A percentile compares a stretch with the other conserved stretches of the same genome.
Evolutionary conservation across 2,113 vertebrate genomes (phyloP).

Genomic region (Cromileptes altivelis): DNA sequence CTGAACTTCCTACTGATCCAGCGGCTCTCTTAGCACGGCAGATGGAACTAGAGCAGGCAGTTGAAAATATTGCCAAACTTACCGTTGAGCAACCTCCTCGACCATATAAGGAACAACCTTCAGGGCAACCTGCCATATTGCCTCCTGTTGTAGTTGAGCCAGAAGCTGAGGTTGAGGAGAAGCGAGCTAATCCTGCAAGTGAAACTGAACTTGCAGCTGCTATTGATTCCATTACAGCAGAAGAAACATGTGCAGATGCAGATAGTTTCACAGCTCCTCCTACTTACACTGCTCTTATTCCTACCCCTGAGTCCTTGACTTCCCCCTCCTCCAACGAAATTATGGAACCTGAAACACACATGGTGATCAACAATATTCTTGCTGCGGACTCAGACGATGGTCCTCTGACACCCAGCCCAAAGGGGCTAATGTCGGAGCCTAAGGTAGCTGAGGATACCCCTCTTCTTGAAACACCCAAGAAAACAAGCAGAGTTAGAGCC

Average conservation of each 20-base stretch:
- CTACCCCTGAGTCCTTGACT: constrained; percentile 82
- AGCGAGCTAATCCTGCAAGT: constrained; percentile 91
- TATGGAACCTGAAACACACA: constrained; percentile 88
- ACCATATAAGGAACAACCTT: constrained; percentile 87
- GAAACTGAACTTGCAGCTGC: constrained; percentile 97
- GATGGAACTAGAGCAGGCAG: constrained; percentile 94
- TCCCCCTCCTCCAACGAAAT: constrained; percentile 85
- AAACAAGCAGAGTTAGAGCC: constrained; percentile 88
- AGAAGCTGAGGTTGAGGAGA: constrained; percentile 87
- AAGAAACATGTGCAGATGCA: constrained; percentile 89
- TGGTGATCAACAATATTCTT: constrained; percentile 87
- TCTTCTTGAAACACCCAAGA: constrained; percentile 86
- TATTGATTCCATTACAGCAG: constrained; percentile 96
- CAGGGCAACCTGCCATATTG: constrained; percentile 80
- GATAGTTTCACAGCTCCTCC: constrained; percentile 89
- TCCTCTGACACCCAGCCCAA: constrained; percentile 63
- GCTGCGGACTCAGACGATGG: constrained; percentile 78
- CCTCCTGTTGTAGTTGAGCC: constrained; percentile 78
- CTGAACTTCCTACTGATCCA: constrained; percentile 83
- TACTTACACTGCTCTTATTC: constrained; percentile 83
- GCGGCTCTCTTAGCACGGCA: constrained; percentile 90
- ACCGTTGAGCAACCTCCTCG: constrained; percentile 85
- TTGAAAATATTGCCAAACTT: constrained; percentile 96
- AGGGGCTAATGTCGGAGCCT: constrained; percentile 35
- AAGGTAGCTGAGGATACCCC: constrained; percentile 76